Evolutionary conservation across 2,888 invertebrate species (phyloP), one percentile per base, ranked within the genome.

Genomic region (Galerucella nymphaeae): DNA sequence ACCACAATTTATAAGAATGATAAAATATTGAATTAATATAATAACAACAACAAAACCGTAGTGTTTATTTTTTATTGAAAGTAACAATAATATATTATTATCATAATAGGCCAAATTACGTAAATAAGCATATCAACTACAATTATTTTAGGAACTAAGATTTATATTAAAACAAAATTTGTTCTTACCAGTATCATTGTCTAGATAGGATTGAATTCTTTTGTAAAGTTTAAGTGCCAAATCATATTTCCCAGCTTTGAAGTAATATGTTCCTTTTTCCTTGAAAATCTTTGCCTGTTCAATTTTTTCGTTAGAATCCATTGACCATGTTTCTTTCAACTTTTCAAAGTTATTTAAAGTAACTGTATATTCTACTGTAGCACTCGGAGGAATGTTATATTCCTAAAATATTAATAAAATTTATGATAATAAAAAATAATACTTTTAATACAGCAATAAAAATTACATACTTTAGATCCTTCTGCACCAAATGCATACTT

Each of bases 191-290:
- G 88, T 87, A 79, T 90, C 90, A 79, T 84, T 82, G 77, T 92
- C 91, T 72, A 96, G 83, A 78, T 90, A 91, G 0, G 90, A 87
- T 10, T 91, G 86, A 48, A 96, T 91, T 83, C 93, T 93, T 80
- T 93, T 92, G 85, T 98, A 98, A 90, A 96, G 93, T 85, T 94
- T 95, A 63, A 93, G 88, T 0, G 99, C 98, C 78, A 96, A 82
- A 69, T 88, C 86, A 80, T 90, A 93, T 84, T 97, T 96, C 72
- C 89, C 91, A 0, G 89, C 89, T 86, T 96, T 96, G 83, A 97
- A 96, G 85, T 95, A 97, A 63, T 90, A 90, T 0, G 96, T 98
- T 61, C 98, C 99, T 83, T 95, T 97, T 75, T 94, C 94, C 87
- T 99, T 99, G 76, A 91, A 93, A 14, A 94, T 87, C 84, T 93